Percentiles rank a stretch among this genome's conserved stretches.
phyloP scores from a whole-genome alignment of 1,140 invertebrate genomes.

The Heliconius hermathena region DNA sequence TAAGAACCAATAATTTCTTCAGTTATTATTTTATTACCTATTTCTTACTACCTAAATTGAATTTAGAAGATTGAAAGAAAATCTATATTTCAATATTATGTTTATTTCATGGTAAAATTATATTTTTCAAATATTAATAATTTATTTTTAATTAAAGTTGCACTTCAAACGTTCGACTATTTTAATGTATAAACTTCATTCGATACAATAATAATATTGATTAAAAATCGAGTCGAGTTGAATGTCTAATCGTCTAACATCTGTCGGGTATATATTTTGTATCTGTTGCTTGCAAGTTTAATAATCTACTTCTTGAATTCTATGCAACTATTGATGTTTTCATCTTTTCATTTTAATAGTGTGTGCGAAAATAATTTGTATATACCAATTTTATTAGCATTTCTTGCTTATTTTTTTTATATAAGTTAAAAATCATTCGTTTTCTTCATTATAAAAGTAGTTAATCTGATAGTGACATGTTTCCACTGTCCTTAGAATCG shows the following conservation, averaged over 20 bases:
- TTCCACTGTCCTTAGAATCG: constrained; percentile 24
- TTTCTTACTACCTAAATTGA: too few relatives aligned
- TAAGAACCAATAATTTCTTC: too few relatives aligned
- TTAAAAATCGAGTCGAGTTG: neutral
- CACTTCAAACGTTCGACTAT: too few relatives aligned
- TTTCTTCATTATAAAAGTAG: constrained; percentile 3
- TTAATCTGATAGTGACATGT: constrained; percentile 33
- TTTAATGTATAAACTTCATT: too few relatives aligned
- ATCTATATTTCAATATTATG: too few relatives aligned
- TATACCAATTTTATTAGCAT: constrained; percentile 13
- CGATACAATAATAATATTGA: neutral
- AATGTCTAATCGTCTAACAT: neutral
- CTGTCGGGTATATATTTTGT: neutral
- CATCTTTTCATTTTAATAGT: constrained; percentile 43
- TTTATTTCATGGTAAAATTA: too few relatives aligned
- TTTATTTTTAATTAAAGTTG: too few relatives aligned
- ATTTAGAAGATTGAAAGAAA: too few relatives aligned
- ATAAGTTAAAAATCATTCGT: neutral
- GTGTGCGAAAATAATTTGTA: constrained; percentile 25
- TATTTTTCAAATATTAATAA: too few relatives aligned
- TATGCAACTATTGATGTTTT: constrained; percentile 48
- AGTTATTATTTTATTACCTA: too few relatives aligned
- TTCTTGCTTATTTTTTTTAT: constrained; percentile 4
- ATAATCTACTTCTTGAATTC: constrained; percentile 32
- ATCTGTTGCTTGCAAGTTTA: neutral